Conservation (phyloP, 2,888 invertebrate genomes). For the Lacanobia wlatinum region DNA sequence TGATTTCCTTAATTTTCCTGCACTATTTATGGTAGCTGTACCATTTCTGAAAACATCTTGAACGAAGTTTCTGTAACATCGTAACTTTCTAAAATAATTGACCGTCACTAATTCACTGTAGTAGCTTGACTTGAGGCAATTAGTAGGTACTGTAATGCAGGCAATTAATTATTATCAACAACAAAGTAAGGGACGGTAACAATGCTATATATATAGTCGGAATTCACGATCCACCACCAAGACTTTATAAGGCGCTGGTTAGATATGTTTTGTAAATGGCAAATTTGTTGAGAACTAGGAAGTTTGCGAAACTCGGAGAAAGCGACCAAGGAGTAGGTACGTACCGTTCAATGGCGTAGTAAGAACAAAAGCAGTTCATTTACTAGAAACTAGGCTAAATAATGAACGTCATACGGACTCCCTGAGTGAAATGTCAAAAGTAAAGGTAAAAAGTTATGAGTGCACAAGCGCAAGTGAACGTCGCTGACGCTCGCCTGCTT, state of each 20-base stretch:
- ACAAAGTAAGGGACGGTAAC: slow-evolving; percentile 74
- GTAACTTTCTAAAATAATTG: slow-evolving; percentile 50
- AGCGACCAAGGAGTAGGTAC: slow-evolving; percentile 79
- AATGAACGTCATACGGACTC: slow-evolving; percentile 80
- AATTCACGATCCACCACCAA: slow-evolving; percentile 77
- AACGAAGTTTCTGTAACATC: slow-evolving; percentile 32
- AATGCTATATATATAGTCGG: slow-evolving; percentile 74
- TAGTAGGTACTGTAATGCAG: slow-evolving; percentile 55
- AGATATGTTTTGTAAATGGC: slow-evolving; percentile 83
- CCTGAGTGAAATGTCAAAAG: slow-evolving; percentile 85
- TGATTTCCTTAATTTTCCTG: too few relatives aligned
- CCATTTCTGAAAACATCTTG: not conserved
- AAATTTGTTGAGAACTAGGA: slow-evolving; percentile 83
- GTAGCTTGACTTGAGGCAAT: slow-evolving; percentile 51
- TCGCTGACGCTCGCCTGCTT: slow-evolving; percentile 50
- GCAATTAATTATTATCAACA: slow-evolving; percentile 79
- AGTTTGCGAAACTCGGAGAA: slow-evolving; percentile 86
- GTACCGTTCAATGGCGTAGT: slow-evolving; percentile 78
- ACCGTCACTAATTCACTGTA: slow-evolving; percentile 51
- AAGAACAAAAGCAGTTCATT: slow-evolving; percentile 88
- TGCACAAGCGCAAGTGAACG: slow-evolving; percentile 69
- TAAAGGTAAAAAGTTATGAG: slow-evolving; percentile 87
- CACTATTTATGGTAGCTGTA: too few relatives aligned
- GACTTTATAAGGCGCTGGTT: slow-evolving; percentile 80
- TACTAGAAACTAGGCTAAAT: slow-evolving; percentile 85